Evolutionary conservation across 2,113 vertebrate genomes (phyloP), one percentile per base, ranked within the genome.

Genomic region (Orthonyx spaldingii): DNA sequence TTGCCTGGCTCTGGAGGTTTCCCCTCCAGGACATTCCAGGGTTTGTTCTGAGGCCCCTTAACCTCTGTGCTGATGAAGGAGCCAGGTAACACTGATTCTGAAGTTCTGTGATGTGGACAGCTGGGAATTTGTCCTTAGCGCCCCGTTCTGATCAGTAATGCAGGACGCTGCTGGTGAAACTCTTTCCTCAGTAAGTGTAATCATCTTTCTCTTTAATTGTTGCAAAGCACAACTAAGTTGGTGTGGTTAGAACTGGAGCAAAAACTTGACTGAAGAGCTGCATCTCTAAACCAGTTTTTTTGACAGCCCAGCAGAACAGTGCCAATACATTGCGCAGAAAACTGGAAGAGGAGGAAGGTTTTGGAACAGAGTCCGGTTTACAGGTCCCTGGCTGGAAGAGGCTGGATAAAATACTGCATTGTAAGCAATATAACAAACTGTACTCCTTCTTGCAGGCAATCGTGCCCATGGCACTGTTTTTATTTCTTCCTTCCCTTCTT

Each of bases 371-470:
- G 97, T 97, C 98, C 98, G 93, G 97, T 98, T 98, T 98, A 98
- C 98, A 98, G 98, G 98, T 98, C 98, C 98, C 96, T 98, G 98
- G 98, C 98, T 98, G 98, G 98, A 98, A 98, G 98, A 98, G 98
- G 98, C 98, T 98, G 98, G 98, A 98, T 98, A 97, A 98, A 98
- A 98, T 98, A 98, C 98, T 98, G 98, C 98, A 98, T 98, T 98
- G 98, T 98, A 98, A 98, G 98, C 98, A 98, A 98, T 98, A 98
- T 97, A 97, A 98, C 98, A 98, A 98, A 98, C 98, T 98, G 98
- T 98, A 98, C 95, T 97, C 96, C 97, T 98, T 97, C 97, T 98
- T 97, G 97, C 98, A 98, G 98, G 98, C 98, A 57, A 93, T 79
- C 61, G 97, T 97, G 97, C 98, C 97, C 42, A 72, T 17, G 96